phyloP scores from a whole-genome alignment of 2,888 invertebrate species.

The Agelastica alni region DNA sequence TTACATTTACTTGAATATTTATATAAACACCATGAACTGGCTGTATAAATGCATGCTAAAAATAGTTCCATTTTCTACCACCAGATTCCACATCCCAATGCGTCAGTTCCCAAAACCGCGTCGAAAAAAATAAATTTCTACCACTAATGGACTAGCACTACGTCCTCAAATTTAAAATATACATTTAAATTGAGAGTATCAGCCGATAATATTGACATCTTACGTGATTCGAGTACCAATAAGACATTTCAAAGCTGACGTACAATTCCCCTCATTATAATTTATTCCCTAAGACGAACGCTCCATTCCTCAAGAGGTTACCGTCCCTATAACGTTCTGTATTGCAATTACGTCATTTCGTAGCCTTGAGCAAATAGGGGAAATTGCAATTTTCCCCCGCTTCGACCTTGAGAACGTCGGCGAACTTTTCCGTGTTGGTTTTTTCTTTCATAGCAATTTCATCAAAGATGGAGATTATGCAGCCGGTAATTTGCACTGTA shows the following conservation, averaged over 20 bases:
- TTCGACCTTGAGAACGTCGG: constrained; percentile 15
- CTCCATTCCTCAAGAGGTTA: constrained; percentile 31
- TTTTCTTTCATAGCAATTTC: no score
- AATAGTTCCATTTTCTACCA: no score
- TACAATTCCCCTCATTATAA: constrained; percentile 34
- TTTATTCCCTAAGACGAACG: constrained; percentile 36
- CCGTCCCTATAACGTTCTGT: constrained; percentile 20
- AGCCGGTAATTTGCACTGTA: no score
- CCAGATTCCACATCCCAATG: no score
- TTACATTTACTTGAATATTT: no score
- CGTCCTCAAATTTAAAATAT: constrained; percentile 7
- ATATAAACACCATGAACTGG: no score
- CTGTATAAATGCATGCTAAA: no score
- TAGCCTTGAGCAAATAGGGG: constrained; percentile 39
- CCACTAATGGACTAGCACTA: neutral
- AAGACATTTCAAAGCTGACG: constrained; percentile 25
- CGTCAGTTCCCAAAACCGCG: no score
- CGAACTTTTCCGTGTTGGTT: neutral
- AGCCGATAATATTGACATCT: constrained; percentile 30
- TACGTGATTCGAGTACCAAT: constrained; percentile 34
- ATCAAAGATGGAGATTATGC: no score
- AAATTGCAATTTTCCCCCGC: constrained; percentile 25
- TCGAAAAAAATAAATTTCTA: no score
- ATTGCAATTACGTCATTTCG: constrained; percentile 40
- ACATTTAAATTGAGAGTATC: constrained; percentile 11